These are phyloP conservation scores for Nomada fabriciana DNA, from an alignment of 2,888 invertebrate genomes.

Conservation along the genomic window DNA sequence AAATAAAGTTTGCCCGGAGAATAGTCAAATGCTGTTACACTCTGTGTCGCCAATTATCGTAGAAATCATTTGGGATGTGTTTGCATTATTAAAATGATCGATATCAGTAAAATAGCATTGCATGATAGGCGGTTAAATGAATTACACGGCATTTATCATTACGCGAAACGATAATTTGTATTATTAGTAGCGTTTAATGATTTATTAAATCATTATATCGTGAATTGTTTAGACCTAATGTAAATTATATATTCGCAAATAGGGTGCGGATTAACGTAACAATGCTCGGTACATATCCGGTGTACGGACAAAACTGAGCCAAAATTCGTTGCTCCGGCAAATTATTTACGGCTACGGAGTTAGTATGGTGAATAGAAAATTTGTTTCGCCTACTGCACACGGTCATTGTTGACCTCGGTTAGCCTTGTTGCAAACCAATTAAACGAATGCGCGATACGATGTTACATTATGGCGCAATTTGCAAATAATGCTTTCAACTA, in stretches of 20 bases:
- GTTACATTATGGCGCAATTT: neutral
- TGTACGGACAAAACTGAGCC: neutral
- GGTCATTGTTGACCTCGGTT: neutral
- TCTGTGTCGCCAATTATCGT: neutral
- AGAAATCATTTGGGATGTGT: neutral
- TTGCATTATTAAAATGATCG: constrained; percentile 33
- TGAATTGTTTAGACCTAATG: constrained; percentile 16
- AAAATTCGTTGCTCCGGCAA: neutral
- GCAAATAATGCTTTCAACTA: neutral
- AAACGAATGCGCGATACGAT: neutral
- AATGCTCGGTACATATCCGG: neutral
- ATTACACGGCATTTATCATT: constrained; percentile 11
- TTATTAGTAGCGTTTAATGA: constrained; percentile 36
- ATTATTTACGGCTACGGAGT: constrained; percentile 22
- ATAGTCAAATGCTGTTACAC: neutral
- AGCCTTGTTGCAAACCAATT: neutral
- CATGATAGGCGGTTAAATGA: constrained; percentile 36
- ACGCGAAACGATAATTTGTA: constrained; percentile 34
- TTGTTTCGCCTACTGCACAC: constrained; percentile 11
- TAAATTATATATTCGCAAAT: constrained; percentile 32
- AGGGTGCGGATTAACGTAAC: constrained; percentile 16
- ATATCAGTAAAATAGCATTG: constrained; percentile 8
- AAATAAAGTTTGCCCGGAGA: neutral
- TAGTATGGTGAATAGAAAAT: constrained; percentile 27
- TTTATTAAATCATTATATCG: constrained; percentile 27